Evolutionary conservation across 2,888 invertebrate species (phyloP), one percentile per base, ranked within the genome.

Genomic region (Papilio demoleus): DNA sequence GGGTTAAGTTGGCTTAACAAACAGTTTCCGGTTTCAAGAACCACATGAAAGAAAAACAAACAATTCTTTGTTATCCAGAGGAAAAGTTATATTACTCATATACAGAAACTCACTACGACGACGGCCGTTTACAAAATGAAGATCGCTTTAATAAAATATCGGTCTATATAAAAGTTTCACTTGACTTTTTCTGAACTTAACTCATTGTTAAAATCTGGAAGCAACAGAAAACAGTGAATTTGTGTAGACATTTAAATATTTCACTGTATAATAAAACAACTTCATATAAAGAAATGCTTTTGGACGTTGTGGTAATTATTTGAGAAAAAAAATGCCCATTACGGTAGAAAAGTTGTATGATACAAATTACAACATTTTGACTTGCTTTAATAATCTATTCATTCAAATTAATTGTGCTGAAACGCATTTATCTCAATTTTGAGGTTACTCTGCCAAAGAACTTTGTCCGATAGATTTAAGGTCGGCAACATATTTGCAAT

Each of bases 1-100:
- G 40, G 40, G 24, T 40, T 24, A 61, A 61, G 38, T 38, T 40
- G n/a, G 60, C 40, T 40, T n/a, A 19, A 19, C 38, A 14, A 60
- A 60, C 60, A 40, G 38, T 61, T 61, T 42, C 60, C 60, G 24
- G 24, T 56, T 61, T 61, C 38, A 61, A 61, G 40, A 61, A 40
- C 60, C 38, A 27, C 31, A 56, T 56, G 53, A 61, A 40, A 40
- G 45, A 45, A 27, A 34, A 45, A 62, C 17, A 62, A 62, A 62
- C 62, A 62, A 45, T 62, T 19, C 45, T 62, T 62, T 45, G 42
- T 45, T 34, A 62, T 31, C n/a, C n/a, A n/a, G n/a, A 31, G 45
- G 22, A 47, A 62, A 62, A 62, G 45, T 62, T 62, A 17, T 47
- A 45, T 62, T 62, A 27, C 62, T 62, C 62, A 27, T 31, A 31